Evolutionary conservation across 2,888 invertebrate species (phyloP).

Genomic region (Troilus luridus): DNA sequence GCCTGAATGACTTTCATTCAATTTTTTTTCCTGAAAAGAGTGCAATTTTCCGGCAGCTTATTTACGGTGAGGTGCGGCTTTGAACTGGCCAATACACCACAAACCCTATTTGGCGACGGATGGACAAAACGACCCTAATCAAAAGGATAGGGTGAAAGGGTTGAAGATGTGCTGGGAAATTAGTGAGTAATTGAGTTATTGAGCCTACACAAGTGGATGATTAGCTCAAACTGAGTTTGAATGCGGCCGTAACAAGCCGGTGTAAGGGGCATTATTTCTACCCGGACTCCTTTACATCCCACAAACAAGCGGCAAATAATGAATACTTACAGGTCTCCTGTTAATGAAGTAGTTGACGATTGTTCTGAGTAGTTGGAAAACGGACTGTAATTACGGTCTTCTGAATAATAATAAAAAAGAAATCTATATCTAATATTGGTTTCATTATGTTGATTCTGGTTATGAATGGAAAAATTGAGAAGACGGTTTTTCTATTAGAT

Average conservation of each 20-base stretch:
- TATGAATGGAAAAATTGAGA: no score
- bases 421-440: background rate
- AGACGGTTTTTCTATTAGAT: no score
- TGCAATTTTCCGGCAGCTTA: background rate
- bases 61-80: background rate
- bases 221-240: conserved; percentile 39
- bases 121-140: conserved; percentile 46
- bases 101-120: conserved; percentile 4
- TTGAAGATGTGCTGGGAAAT: conserved; percentile 43
- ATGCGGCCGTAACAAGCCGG: conserved; percentile 45
- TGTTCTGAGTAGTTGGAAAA: background rate
- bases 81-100: conserved; percentile 33
- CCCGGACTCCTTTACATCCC: background rate
- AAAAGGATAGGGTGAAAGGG: conserved; percentile 41
- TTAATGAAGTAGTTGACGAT: background rate
- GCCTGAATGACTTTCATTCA: background rate
- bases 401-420: background rate
- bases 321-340: background rate
- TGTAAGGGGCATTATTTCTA: conserved; percentile 11
- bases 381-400: background rate
- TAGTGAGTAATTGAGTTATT: conserved; percentile 42
- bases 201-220: conserved; percentile 50
- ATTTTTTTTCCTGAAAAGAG: background rate
- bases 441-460: no score
- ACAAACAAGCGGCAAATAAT: conserved; percentile 31